phyloP scores from a whole-genome alignment of 2,113 vertebrate genomes.

The Pteruthius melanotis region DNA sequence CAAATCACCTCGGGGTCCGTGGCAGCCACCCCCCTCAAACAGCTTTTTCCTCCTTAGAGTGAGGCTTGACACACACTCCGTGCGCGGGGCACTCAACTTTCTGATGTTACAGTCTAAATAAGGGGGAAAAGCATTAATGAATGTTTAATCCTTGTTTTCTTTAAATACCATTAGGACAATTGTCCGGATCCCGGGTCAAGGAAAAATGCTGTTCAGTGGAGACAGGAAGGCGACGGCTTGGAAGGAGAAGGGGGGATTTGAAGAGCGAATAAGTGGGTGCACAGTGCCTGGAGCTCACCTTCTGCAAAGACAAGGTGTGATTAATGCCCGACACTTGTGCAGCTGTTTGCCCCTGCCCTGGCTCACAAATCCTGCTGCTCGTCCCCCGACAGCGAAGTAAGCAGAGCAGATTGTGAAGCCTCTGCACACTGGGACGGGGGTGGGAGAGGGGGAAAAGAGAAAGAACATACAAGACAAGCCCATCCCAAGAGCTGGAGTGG shows the following conservation, averaged over 20 bases:
- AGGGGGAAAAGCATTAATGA: background rate
- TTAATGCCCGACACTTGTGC: background rate
- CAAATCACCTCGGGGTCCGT: background rate
- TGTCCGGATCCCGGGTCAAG: conserved; percentile 12
- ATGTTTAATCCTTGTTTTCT: conserved; percentile 53
- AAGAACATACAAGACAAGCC: background rate
- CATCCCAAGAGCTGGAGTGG: conserved; percentile 29
- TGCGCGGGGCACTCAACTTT: background rate
- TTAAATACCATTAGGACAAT: conserved; percentile 47
- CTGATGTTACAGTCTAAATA: background rate
- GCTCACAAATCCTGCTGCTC: background rate
- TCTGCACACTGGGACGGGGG: background rate
- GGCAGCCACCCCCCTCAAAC: background rate
- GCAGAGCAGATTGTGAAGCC: background rate
- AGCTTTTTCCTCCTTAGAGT: background rate
- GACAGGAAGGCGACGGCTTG: conserved; percentile 41
- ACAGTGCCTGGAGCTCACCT: background rate
- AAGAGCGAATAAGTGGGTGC: conserved; percentile 42
- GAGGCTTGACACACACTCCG: background rate
- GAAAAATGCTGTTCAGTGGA: conserved; percentile 8
- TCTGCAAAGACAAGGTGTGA: conserved; percentile 39
- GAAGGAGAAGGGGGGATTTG: background rate
- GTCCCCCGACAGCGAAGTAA: background rate
- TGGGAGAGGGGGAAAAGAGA: background rate
- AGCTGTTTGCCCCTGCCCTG: background rate